Percentiles rank a stretch among this genome's conserved stretches.
phyloP scores from a whole-genome alignment of 2,888 invertebrate species.

The Orchestes rusci region DNA sequence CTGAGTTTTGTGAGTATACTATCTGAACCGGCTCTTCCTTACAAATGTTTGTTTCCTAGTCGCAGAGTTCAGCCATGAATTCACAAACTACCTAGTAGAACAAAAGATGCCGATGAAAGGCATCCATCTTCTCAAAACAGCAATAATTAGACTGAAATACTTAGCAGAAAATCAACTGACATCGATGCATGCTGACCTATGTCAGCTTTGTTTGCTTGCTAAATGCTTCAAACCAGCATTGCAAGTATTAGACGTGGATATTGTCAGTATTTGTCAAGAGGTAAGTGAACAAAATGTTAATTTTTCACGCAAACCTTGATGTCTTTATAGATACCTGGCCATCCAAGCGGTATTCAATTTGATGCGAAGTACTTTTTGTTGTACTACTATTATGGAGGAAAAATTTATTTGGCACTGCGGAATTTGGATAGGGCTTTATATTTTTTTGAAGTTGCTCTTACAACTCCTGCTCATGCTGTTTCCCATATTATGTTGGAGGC shows the following conservation, averaged over 20 bases:
- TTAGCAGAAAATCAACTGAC: constrained; percentile 84
- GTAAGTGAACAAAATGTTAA: constrained; percentile 43
- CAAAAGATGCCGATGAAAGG: constrained; percentile 74
- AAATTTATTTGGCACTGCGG: constrained; percentile 92
- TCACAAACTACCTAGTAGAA: constrained; percentile 72
- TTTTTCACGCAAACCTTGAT: too few relatives aligned
- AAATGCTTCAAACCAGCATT: constrained; percentile 90
- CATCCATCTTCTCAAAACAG: constrained; percentile 71
- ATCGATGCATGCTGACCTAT: constrained; percentile 88
- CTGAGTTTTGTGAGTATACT: constrained; percentile 68
- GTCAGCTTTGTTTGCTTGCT: constrained; percentile 82
- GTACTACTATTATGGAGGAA: constrained; percentile 96
- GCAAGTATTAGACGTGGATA: constrained; percentile 80
- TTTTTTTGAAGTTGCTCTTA: constrained; percentile 92
- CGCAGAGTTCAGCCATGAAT: constrained; percentile 81
- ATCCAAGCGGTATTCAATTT: constrained; percentile 58
- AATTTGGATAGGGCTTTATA: constrained; percentile 89
- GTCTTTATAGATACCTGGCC: too few relatives aligned
- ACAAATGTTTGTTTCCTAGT: constrained; percentile 49
- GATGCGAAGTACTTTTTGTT: constrained; percentile 86
- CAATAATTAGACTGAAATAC: constrained; percentile 81
- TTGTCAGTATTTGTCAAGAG: constrained; percentile 85
- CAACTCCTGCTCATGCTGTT: constrained; percentile 89
- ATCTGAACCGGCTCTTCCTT: not conserved
- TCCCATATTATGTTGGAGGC: constrained; percentile 97